Evolutionary conservation across 2,888 invertebrate species (phyloP).

Genomic region (Nemotelus nigrinus): DNA sequence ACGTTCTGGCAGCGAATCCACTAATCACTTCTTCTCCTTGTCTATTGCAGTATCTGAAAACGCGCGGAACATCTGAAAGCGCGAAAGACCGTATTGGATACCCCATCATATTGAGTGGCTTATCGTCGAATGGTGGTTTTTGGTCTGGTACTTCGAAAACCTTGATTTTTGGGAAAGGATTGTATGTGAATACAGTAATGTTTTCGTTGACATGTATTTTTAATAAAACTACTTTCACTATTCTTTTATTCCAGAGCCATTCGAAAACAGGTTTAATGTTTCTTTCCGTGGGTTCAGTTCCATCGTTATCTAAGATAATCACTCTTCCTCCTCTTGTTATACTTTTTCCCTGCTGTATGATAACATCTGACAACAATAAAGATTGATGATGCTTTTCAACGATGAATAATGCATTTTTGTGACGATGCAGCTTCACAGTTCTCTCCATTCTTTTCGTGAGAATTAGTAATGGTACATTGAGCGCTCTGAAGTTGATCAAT

Average conservation of each 20-base stretch:
- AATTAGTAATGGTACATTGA: no score
- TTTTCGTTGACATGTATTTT: neutral
- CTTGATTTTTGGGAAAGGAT: slow-evolving; percentile 10
- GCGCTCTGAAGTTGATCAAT: no score
- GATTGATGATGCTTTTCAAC: no score
- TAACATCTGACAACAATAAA: no score
- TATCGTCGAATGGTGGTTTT: neutral
- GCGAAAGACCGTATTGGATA: slow-evolving; percentile 10
- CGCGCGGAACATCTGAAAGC: slow-evolving; percentile 1
- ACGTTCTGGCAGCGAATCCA: slow-evolving; percentile 9
- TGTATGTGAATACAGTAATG: slow-evolving; percentile 4
- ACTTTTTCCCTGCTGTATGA: no score
- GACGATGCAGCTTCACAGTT: no score
- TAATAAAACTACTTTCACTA: neutral
- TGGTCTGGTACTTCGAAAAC: neutral
- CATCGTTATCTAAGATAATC: no score
- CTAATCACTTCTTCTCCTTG: neutral
- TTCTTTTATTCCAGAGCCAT: slow-evolving; percentile 1
- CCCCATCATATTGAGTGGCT: neutral
- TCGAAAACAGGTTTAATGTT: neutral
- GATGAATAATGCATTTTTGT: no score
- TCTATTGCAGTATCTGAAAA: slow-evolving; percentile 9
- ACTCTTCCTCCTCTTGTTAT: no score
- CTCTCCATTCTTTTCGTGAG: no score
- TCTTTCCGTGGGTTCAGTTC: no score